These are phyloP conservation scores for Drosophila peninsularis DNA, from an alignment of 2,888 invertebrate genomes.

Conservation along the genomic window DNA sequence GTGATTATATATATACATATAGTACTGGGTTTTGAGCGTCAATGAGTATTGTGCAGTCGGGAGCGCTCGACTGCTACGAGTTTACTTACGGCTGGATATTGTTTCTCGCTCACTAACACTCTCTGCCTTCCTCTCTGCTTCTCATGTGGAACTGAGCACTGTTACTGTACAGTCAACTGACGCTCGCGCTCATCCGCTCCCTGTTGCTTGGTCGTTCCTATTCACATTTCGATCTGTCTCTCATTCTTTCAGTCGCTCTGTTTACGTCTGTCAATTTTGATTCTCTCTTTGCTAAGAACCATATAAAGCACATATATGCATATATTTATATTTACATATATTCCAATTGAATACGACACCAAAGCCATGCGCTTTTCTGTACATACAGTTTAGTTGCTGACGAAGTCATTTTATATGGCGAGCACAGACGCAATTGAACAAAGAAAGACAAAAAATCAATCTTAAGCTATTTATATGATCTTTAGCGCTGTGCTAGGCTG, in stretches of 20 bases:
- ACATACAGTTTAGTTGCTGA: not conserved
- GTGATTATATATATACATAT: too few species aligned
- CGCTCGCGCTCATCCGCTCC: not conserved
- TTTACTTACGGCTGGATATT: not conserved
- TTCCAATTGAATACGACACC: not conserved
- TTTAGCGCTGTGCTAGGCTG: too few species aligned
- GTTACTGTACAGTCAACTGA: not conserved
- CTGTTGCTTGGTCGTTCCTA: not conserved
- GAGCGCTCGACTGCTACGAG: too few species aligned
- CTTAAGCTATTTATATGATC: too few species aligned
- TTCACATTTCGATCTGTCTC: not conserved
- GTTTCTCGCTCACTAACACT: not conserved
- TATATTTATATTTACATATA: not conserved
- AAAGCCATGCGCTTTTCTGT: not conserved
- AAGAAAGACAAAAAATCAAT: too few species aligned
- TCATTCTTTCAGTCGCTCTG: not conserved
- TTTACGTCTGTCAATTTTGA: too few species aligned
- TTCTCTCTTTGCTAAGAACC: not conserved
- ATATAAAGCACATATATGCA: not conserved
- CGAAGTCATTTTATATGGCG: too few species aligned
- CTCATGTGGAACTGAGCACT: not conserved
- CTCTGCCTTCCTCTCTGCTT: too few species aligned
- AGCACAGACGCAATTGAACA: too few species aligned
- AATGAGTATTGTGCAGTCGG: too few species aligned
- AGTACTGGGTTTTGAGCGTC: too few species aligned